These are phyloP conservation scores for Lobophora halterata DNA, from an alignment of 2,888 invertebrate genomes.

Conservation along the genomic window DNA sequence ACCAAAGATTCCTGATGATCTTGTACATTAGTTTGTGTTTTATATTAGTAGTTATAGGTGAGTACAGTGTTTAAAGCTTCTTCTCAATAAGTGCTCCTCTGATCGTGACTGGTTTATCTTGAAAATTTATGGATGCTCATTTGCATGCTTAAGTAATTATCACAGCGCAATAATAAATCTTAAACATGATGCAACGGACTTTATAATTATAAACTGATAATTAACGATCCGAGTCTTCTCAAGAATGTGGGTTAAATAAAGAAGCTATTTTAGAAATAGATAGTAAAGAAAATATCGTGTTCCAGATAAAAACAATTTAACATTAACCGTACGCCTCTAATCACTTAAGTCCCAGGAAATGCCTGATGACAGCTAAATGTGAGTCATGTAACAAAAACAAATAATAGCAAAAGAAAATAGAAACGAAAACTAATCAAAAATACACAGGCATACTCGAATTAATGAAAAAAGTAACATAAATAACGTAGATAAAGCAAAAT, in stretches of 20 bases:
- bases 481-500: slow-evolving; percentile 26
- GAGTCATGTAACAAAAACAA: slow-evolving; percentile 5
- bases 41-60: slow-evolving; percentile 80
- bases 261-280: slow-evolving; percentile 15
- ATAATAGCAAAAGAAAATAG: no score
- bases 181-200: slow-evolving; percentile 33
- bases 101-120: slow-evolving; percentile 42
- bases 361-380: slow-evolving; percentile 10
- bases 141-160: slow-evolving; percentile 51
- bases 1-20: slow-evolving; percentile 81
- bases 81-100: slow-evolving; percentile 31
- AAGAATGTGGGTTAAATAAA: slow-evolving; percentile 19
- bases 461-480: slow-evolving; percentile 27
- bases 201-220: slow-evolving; percentile 23
- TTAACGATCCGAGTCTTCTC: slow-evolving; percentile 12
- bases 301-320: slow-evolving; percentile 19
- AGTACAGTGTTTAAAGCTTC: slow-evolving; percentile 46
- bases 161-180: slow-evolving; percentile 37
- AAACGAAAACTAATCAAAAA: slow-evolving; percentile 10
- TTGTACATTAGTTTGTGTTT: slow-evolving; percentile 80
- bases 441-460: slow-evolving; percentile 19
- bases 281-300: slow-evolving; percentile 15
- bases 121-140: slow-evolving; percentile 51
- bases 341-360: slow-evolving; percentile 15
- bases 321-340: slow-evolving; percentile 14